Percentiles rank a stretch among this genome's conserved stretches.
Evolutionary conservation across 2,797 vertebrate species (phyloP).

Genomic region (Lepilemur ruficaudatus): DNA sequence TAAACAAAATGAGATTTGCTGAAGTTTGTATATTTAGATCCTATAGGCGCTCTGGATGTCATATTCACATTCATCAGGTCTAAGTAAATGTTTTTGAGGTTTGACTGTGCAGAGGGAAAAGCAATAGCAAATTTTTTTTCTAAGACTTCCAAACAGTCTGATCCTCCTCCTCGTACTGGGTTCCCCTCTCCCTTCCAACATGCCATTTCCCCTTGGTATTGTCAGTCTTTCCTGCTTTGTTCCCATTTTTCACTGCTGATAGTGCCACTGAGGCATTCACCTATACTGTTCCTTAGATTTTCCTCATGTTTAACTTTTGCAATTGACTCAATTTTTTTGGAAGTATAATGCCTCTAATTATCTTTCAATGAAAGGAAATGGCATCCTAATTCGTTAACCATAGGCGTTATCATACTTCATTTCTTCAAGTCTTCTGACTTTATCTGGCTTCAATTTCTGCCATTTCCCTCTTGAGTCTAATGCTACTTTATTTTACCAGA

Average conservation of each 20-base stretch:
- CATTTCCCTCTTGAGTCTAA: background rate
- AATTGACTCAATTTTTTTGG: background rate
- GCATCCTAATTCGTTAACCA: background rate
- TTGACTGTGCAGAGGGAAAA: background rate
- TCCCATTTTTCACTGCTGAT: background rate
- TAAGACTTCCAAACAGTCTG: background rate
- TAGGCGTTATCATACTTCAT: background rate
- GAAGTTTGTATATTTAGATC: background rate
- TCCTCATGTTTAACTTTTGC: background rate
- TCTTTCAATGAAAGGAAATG: background rate
- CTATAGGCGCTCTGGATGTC: background rate
- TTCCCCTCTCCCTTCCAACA: background rate
- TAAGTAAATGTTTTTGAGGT: background rate
- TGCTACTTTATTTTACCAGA: background rate
- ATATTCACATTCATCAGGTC: background rate
- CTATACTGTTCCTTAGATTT: background rate
- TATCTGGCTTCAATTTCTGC: background rate
- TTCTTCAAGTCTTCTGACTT: background rate
- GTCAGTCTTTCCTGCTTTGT: background rate
- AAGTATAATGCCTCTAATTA: background rate
- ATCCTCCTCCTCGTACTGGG: background rate
- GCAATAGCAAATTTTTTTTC: background rate
- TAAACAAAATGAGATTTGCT: background rate
- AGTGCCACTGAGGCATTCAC: background rate
- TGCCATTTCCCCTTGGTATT: background rate